Evolutionary conservation across 2,797 vertebrate genomes (phyloP).

Genomic region (Alcedo quadribrachys): DNA sequence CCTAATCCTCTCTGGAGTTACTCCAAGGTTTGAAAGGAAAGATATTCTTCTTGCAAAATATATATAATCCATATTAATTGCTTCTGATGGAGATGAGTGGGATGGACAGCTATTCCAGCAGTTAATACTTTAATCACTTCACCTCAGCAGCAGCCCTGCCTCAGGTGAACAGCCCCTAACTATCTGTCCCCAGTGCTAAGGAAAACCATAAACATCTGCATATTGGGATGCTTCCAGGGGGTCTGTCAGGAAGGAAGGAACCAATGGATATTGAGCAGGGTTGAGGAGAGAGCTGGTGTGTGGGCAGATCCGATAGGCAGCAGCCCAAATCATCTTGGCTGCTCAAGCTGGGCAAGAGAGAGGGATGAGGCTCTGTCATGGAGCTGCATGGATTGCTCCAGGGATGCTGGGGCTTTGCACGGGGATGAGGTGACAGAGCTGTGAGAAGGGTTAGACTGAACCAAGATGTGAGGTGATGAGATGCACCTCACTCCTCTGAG

Average conservation of each 20-base stretch:
- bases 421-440: not conserved
- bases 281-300: not conserved
- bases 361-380: not conserved
- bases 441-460: not conserved
- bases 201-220: not conserved
- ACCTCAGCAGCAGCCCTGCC: slow-evolving; percentile 39
- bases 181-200: not conserved
- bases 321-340: not conserved
- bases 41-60: slow-evolving; percentile 68
- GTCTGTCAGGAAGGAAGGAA: not conserved
- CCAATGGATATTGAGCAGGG: rapidly evolving
- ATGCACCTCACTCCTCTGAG: not conserved
- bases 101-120: slow-evolving; percentile 44
- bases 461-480: not conserved
- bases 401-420: not conserved
- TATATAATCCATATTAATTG: slow-evolving; percentile 75
- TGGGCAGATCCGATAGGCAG: not conserved
- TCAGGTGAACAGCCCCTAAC: not conserved
- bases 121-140: slow-evolving; percentile 61
- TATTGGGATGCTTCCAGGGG: not conserved
- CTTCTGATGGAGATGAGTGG: slow-evolving; percentile 68
- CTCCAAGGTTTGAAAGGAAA: slow-evolving; percentile 76
- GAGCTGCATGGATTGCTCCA: not conserved
- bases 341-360: not conserved
- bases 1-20: slow-evolving; percentile 76